Evolutionary conservation across 2,113 vertebrate genomes (phyloP).

Genomic region (Sebastes fasciatus): DNA sequence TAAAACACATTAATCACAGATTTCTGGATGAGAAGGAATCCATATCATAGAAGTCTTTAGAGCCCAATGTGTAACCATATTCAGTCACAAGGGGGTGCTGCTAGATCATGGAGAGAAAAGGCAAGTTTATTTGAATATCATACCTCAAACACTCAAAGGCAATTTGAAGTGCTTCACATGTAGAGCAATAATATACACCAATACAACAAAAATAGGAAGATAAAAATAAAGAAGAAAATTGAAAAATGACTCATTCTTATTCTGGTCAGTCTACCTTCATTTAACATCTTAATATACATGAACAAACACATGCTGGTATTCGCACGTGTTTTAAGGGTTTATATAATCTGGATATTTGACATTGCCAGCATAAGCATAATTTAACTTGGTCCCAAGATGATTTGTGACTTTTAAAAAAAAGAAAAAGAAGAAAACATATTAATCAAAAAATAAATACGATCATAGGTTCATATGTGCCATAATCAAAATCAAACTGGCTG

Average conservation of each 20-base stretch:
- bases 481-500: not conserved
- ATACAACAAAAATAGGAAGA: not conserved
- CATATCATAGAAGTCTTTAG: not conserved
- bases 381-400: not conserved
- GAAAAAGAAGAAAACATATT: not conserved
- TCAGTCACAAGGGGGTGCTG: constrained; percentile 53
- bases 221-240: not conserved
- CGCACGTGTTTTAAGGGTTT: not conserved
- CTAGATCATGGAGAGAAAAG: not conserved
- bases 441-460: not conserved
- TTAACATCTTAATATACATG: not conserved
- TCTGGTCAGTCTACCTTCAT: not conserved
- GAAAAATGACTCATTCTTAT: not conserved
- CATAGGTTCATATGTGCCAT: not conserved
- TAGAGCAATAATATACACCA: not conserved
- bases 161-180: not conserved
- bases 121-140: not conserved
- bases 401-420: not conserved
- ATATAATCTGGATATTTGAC: not conserved
- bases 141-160: not conserved
- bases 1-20: too few relatives aligned
- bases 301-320: not conserved
- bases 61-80: not conserved
- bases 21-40: too few relatives aligned
- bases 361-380: not conserved